phyloP scores from a whole-genome alignment of 2,113 vertebrate genomes.

The Ammodytes dubius region DNA sequence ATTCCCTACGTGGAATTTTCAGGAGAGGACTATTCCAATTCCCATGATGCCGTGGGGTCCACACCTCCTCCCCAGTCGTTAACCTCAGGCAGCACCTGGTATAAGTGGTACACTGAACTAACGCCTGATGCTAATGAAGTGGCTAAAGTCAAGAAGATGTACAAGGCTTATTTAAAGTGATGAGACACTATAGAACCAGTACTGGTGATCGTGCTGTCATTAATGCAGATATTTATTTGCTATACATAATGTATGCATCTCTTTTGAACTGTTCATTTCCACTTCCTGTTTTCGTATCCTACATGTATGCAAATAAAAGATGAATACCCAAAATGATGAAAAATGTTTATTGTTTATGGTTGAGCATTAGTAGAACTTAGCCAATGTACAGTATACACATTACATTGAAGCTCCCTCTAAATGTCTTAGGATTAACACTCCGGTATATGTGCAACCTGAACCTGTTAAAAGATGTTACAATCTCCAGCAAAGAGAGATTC shows the following conservation, averaged over 20 bases:
- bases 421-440: conserved; percentile 20
- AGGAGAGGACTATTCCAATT: conserved; percentile 85
- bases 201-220: neutral
- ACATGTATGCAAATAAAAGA: neutral
- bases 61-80: conserved; percentile 82
- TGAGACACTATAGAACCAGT: neutral
- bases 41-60: conserved; percentile 87
- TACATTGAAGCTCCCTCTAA: neutral
- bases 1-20: conserved; percentile 83
- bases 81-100: conserved; percentile 82
- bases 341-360: conserved; percentile 62
- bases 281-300: neutral
- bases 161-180: conserved; percentile 85
- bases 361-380: conserved; percentile 31
- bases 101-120: conserved; percentile 89
- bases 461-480: neutral
- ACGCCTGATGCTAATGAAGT: conserved; percentile 84
- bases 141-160: conserved; percentile 84
- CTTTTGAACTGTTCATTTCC: neutral
- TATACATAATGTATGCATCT: rapidly evolving
- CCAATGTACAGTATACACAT: neutral
- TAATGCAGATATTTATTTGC: neutral
- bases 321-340: conserved; percentile 55
- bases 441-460: conserved; percentile 3
- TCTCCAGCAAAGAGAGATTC: conserved; percentile 2